Evolutionary conservation across 2,888 invertebrate species (phyloP).

Genomic region (Leucophenga maculata): DNA sequence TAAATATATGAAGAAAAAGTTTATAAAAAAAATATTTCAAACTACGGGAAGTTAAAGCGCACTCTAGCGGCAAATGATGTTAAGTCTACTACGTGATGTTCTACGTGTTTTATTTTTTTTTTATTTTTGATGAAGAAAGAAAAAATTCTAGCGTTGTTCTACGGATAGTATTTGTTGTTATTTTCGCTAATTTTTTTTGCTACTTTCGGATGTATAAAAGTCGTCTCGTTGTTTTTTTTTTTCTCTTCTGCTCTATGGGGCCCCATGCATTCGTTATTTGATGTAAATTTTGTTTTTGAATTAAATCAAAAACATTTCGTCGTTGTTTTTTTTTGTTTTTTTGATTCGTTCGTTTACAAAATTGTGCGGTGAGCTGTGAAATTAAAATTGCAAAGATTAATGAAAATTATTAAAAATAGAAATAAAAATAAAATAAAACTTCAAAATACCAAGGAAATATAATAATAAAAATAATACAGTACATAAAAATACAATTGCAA

Average conservation of each 20-base stretch:
- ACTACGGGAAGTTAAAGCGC: conserved; percentile 17
- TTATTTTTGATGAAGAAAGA: conserved; percentile 50
- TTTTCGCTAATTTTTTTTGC: conserved; percentile 29
- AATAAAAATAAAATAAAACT: conserved; percentile 26
- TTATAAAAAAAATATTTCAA: conserved; percentile 41
- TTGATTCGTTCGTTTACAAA: conserved; percentile 62
- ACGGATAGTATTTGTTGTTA: too few species aligned
- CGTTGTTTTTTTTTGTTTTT: conserved; percentile 44
- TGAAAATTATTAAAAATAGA: not conserved
- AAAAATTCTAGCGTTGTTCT: conserved; percentile 60
- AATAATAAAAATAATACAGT: conserved; percentile 4
- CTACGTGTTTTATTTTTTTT: conserved; percentile 40
- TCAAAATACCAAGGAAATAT: not conserved
- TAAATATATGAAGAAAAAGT: conserved; percentile 22
- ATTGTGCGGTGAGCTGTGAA: conserved; percentile 62
- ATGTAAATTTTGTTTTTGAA: conserved; percentile 16
- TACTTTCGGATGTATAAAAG: conserved; percentile 37
- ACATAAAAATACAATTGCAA: conserved; percentile 7
- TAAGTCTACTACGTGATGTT: conserved; percentile 40
- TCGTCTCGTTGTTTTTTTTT: conserved; percentile 44
- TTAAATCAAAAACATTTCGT: conserved; percentile 26
- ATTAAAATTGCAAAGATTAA: conserved; percentile 13
- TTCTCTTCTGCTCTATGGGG: conserved; percentile 40
- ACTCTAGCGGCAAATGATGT: conserved; percentile 10
- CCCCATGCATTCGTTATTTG: conserved; percentile 6